Evolutionary conservation across 1,140 invertebrate genomes (phyloP).

Genomic region (Samia ricini): DNA sequence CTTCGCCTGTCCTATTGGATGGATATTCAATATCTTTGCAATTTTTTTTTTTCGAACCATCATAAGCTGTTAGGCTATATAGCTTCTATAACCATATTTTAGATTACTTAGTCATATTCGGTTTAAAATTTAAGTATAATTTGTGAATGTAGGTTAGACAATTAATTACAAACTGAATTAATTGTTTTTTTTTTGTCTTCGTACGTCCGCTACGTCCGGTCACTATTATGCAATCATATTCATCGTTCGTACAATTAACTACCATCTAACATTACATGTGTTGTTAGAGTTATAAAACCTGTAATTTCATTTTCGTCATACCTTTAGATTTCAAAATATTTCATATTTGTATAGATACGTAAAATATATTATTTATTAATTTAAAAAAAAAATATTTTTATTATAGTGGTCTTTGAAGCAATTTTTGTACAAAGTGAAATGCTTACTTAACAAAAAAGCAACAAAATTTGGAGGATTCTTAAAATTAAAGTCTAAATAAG

Average conservation of each 20-base stretch:
- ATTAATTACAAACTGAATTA: slow-evolving; percentile 8
- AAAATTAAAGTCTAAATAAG: no score
- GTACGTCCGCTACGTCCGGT: slow-evolving; percentile 1
- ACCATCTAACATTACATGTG: not conserved
- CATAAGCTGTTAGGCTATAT: no score
- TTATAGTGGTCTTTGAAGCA: no score
- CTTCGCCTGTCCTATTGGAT: no score
- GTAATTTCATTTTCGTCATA: not conserved
- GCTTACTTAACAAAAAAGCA: no score
- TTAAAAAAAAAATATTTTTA: no score
- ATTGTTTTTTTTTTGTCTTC: slow-evolving; percentile 4
- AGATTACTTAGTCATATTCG: not conserved
- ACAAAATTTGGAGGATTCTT: no score
- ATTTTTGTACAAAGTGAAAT: no score
- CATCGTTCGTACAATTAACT: slow-evolving; percentile 7
- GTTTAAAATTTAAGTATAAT: not conserved
- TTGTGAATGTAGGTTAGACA: slow-evolving; percentile 6
- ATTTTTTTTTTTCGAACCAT: no score
- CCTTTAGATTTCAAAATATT: not conserved
- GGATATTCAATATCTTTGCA: no score
- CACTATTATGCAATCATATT: slow-evolving; percentile 4
- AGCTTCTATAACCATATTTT: no score
- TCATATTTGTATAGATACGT: no score
- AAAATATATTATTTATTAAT: not conserved
- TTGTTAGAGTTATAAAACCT: not conserved